Percentiles rank a stretch among this genome's conserved stretches.
Evolutionary conservation across 2,797 vertebrate genomes (phyloP).

Genomic region (Enteromius anoplus): DNA sequence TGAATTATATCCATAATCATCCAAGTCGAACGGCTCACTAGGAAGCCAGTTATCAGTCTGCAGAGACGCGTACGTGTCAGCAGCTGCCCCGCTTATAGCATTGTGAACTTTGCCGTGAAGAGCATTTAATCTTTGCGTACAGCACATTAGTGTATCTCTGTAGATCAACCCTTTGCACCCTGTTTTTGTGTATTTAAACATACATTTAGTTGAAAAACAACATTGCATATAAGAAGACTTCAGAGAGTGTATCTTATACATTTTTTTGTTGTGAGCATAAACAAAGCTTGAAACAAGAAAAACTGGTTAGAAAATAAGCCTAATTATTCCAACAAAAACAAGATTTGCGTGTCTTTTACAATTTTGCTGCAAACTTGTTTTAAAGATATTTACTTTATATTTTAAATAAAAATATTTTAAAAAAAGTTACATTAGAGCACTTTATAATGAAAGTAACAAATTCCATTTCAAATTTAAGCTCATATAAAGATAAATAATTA

Average conservation of each 20-base stretch:
- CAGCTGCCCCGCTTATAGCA: constrained; percentile 1
- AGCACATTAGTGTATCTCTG: neutral
- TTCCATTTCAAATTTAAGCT: too few species aligned
- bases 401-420: too few species aligned
- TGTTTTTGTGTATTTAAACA: neutral
- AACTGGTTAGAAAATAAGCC: neutral
- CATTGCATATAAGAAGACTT: neutral
- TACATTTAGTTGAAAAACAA: neutral
- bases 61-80: neutral
- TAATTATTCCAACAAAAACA: neutral
- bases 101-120: neutral
- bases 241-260: neutral
- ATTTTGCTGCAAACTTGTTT: neutral
- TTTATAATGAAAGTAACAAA: too few species aligned
- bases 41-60: constrained; percentile 14
- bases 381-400: neutral
- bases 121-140: neutral
- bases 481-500: neutral
- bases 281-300: neutral
- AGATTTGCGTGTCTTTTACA: neutral
- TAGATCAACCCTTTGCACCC: neutral
- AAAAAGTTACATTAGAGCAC: too few species aligned
- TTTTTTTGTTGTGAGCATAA: neutral
- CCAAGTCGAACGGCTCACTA: constrained; percentile 8
- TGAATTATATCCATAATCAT: constrained; percentile 50